Evolutionary conservation across 2,797 vertebrate genomes (phyloP), one percentile per base, ranked within the genome.

Genomic region (Benthosema pterotum): DNA sequence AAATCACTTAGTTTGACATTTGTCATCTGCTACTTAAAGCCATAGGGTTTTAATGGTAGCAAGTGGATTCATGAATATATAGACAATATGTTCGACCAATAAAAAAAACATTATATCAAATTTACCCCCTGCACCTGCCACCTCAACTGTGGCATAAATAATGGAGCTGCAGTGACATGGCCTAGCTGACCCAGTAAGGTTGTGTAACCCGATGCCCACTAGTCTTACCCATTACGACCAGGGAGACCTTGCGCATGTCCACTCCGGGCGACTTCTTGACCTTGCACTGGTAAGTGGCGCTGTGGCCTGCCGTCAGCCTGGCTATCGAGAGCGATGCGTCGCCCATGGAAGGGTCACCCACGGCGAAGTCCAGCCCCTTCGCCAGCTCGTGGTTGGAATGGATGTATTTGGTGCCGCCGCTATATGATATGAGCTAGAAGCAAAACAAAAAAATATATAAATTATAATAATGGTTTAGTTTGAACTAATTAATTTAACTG

Each of bases 211-310:
- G 13, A 52, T 42, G 17, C 50, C 42, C 2, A 0, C 7, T 8
- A 1, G 16, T 52, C 84, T 77, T 85, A 98, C 96, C 95, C 92
- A 95, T 83, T 7, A 97, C 94, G 0, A 92, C 87, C 72, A 98
- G 86, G 0, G 94, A 90, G 76, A 95, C 85, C 72, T 93, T 95
- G 5, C 78, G 87, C 48, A 81, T 91, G 57, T 95, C 95, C 77
- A 93, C 92, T 15, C 92, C 93, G 0, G 95, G 96, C 13, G 93
- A 90, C 65, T 96, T 97, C 92, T 94, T 97, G 57, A 98, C 96
- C 46, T 93, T 94, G 64, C 96, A 97, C 83, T 95, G 94, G 51
- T 95, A 98, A 13, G 94, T 97, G 4, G 92, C 94, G 0, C 90
- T 92, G 59, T 97, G 94, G 0, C 80, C 77, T 0, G 87, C 75